Percentiles rank a stretch among this genome's conserved stretches.
Conservation (phyloP, 2,888 invertebrate genomes). For the Dendrolimus houi region DNA sequence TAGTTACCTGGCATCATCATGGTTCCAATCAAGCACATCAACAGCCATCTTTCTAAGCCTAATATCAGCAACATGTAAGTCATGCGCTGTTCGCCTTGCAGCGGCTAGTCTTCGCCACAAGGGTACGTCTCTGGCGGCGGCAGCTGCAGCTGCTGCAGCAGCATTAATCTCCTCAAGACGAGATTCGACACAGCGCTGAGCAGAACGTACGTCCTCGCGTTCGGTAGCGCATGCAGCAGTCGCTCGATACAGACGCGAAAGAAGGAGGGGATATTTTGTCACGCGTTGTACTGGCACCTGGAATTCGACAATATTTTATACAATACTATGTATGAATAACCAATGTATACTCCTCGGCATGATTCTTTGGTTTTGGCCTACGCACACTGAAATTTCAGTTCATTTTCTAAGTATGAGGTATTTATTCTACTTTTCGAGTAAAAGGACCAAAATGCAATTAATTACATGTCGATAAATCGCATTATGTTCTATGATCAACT, state of each 20-base stretch:
- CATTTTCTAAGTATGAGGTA: too few species aligned
- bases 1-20: conserved; percentile 85
- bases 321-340: too few species aligned
- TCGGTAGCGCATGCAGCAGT: conserved; percentile 91
- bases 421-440: too few species aligned
- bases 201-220: conserved; percentile 88
- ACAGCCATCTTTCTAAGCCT: conserved; percentile 95
- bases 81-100: conserved; percentile 84
- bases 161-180: conserved; percentile 96
- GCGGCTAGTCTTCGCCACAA: conserved; percentile 92
- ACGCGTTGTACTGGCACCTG: conserved; percentile 97
- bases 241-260: conserved; percentile 93
- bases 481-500: too few species aligned
- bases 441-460: too few species aligned
- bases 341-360: too few species aligned
- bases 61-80: conserved; percentile 92
- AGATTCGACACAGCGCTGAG: conserved; percentile 94
- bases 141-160: conserved; percentile 92
- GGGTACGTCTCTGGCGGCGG: conserved; percentile 90
- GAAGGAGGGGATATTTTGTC: conserved; percentile 95
- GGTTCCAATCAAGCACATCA: conserved; percentile 95
- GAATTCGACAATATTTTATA: conserved; percentile 5
- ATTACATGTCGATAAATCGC: too few species aligned
- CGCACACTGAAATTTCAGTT: too few species aligned
- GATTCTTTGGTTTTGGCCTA: too few species aligned